phyloP scores from a whole-genome alignment of 1,140 invertebrate species.

The Chironomus tepperi region DNA sequence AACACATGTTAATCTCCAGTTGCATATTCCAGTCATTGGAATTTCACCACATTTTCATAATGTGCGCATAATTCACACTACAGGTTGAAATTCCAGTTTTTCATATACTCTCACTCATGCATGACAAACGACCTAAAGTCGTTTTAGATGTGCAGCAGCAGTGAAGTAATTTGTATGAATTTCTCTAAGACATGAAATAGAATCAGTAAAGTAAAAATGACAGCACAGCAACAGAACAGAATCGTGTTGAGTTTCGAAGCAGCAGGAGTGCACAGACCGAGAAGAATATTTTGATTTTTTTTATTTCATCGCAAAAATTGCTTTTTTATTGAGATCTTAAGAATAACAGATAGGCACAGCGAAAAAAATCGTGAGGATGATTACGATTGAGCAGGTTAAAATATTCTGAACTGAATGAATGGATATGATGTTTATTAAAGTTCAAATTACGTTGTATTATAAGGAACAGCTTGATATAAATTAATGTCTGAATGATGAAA shows the following conservation, averaged over 20 bases:
- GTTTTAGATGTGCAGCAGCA: not conserved
- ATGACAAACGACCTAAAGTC: not conserved
- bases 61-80: not conserved
- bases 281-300: not conserved
- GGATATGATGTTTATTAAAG: not conserved
- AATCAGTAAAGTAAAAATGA: not conserved
- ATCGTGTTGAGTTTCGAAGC: not conserved
- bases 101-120: not conserved
- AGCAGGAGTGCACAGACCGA: not conserved
- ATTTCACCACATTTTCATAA: no score
- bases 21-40: not conserved
- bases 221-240: not conserved
- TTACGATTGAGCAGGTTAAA: constrained; percentile 13
- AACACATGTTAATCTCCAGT: constrained; percentile 8
- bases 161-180: not conserved
- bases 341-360: no score
- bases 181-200: no score
- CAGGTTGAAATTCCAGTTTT: not conserved
- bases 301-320: not conserved
- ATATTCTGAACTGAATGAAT: not conserved
- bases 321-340: not conserved
- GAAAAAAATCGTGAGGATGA: not conserved
- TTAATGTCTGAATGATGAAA: not conserved
- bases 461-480: not conserved
- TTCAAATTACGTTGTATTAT: not conserved